Conservation (phyloP, 37 sponge, comb jelly and placozoan species). For the Diacarnus erythraeanus region DNA sequence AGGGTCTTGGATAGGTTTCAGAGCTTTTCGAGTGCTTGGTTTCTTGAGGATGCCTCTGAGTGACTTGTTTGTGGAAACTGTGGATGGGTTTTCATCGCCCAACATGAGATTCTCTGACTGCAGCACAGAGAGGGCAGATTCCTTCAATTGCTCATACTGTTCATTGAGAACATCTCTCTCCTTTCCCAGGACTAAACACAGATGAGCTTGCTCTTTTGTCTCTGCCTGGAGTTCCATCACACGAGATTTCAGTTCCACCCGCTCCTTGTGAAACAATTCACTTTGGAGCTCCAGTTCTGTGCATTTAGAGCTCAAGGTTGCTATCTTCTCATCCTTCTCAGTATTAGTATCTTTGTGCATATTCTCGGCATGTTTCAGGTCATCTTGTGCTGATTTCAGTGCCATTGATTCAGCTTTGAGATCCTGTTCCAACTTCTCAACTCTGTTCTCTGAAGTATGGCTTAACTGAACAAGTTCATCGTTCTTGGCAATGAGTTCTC, state of each 20-base stretch:
- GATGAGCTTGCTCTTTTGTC: slow-evolving; percentile 6
- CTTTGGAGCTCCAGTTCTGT: not conserved
- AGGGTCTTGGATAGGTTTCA: not conserved
- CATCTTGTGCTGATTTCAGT: slow-evolving; percentile 15
- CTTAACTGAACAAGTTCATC: not conserved
- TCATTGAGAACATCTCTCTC: slow-evolving; percentile 26
- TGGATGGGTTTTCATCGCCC: not conserved
- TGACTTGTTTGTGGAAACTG: not conserved
- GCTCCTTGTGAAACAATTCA: slow-evolving; percentile 2
- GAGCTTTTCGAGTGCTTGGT: not conserved
- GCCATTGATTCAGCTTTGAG: slow-evolving; percentile 8
- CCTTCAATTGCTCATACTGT: slow-evolving; percentile 35
- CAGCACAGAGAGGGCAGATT: slow-evolving; percentile 21
- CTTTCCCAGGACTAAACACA: slow-evolving; percentile 17
- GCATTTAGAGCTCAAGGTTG: slow-evolving; percentile 9
- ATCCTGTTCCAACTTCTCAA: slow-evolving; percentile 6
- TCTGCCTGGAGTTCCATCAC: not conserved
- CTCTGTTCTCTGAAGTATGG: not conserved
- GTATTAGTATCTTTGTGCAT: not conserved
- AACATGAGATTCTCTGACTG: slow-evolving; percentile 1
- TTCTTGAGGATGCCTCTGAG: slow-evolving; percentile 1
- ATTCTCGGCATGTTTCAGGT: slow-evolving; percentile 18
- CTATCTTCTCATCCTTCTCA: not conserved
- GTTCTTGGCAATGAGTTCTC: not conserved
- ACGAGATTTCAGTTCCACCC: slow-evolving; percentile 2